phyloP scores from a whole-genome alignment of 2,113 vertebrate species.

The Tyrannus savana region DNA sequence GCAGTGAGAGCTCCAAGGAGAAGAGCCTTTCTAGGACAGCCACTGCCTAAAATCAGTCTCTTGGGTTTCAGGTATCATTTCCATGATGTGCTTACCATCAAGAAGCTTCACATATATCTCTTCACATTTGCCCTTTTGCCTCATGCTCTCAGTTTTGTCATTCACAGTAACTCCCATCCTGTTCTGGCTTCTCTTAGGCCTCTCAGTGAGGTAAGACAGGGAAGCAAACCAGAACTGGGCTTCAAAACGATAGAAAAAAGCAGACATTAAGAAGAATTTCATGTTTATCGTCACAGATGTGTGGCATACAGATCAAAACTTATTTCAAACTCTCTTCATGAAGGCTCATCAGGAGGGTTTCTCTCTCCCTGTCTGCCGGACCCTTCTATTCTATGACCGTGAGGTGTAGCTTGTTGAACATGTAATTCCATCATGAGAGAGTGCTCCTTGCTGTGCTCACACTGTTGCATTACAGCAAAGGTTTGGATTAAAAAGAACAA shows the following conservation, averaged over 20 bases:
- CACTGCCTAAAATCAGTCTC: neutral
- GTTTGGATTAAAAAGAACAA: neutral
- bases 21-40: neutral
- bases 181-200: neutral
- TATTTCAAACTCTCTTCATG: neutral
- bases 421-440: neutral
- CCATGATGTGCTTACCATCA: accelerated
- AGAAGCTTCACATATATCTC: neutral
- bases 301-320: neutral
- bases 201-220: neutral
- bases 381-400: accelerated
- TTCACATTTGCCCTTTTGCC: neutral
- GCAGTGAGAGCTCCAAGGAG: neutral
- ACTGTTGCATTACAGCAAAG: neutral
- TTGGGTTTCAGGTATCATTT: neutral
- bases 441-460: neutral
- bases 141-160: neutral
- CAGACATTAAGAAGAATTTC: neutral
- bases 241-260: neutral
- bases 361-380: neutral
- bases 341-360: neutral
- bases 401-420: neutral
- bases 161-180: neutral
- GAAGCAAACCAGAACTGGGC: neutral
- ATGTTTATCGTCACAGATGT: neutral